These are phyloP conservation scores for Microtus richardsoni DNA, from an alignment of 2,113 vertebrate species.

Conservation along the genomic window DNA sequence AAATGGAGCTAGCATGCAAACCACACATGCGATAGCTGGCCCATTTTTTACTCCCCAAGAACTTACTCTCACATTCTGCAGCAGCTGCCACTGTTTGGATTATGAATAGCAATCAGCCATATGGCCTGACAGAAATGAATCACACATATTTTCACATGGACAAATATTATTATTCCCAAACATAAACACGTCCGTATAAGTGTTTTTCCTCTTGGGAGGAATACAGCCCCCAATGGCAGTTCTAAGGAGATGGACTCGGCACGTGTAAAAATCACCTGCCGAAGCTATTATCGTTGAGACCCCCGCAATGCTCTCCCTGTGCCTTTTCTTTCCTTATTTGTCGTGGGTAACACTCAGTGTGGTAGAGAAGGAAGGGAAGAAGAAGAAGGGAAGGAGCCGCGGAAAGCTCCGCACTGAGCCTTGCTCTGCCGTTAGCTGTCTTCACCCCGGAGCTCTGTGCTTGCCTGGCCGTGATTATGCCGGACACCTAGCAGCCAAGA, in stretches of 20 bases:
- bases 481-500: background rate
- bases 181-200: slow-evolving; percentile 85
- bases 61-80: slow-evolving; percentile 74
- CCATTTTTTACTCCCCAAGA: slow-evolving; percentile 82
- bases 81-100: slow-evolving; percentile 88
- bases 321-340: slow-evolving; percentile 7
- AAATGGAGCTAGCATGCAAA: slow-evolving; percentile 69
- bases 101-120: slow-evolving; percentile 87
- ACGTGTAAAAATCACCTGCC: slow-evolving; percentile 77
- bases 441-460: background rate
- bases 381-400: background rate
- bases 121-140: slow-evolving; percentile 85
- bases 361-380: slow-evolving; percentile 2
- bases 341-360: background rate
- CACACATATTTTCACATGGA: slow-evolving; percentile 86
- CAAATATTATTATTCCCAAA: slow-evolving; percentile 88
- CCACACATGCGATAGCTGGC: slow-evolving; percentile 67
- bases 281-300: slow-evolving; percentile 5
- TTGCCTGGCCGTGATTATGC: background rate
- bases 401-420: background rate
- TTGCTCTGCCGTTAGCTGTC: background rate
- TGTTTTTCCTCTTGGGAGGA: slow-evolving; percentile 78
- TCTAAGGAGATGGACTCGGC: slow-evolving; percentile 73
- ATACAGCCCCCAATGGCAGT: slow-evolving; percentile 71
- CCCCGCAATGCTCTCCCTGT: background rate